These are phyloP conservation scores for Channa striata DNA, from an alignment of 2,797 vertebrate genomes.

Conservation along the genomic window DNA sequence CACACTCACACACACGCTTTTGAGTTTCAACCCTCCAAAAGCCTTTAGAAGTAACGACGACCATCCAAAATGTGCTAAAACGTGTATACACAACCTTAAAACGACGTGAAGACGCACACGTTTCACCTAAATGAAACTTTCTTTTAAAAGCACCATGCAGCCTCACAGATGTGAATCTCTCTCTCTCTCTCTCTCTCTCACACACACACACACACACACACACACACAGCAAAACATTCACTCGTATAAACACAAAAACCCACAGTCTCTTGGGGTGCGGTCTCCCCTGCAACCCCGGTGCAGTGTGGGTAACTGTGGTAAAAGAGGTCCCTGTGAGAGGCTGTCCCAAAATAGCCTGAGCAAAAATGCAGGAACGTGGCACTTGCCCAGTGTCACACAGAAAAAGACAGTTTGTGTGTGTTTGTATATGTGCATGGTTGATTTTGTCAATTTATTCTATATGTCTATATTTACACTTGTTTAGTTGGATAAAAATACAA, in stretches of 20 bases:
- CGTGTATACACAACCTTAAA: too few relatives aligned
- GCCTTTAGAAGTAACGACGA: background rate
- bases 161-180: slow-evolving; percentile 62
- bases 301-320: slow-evolving; percentile 81
- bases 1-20: slow-evolving; percentile 15
- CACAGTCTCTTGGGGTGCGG: slow-evolving; percentile 78
- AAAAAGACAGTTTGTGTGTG: slow-evolving; percentile 45
- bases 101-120: slow-evolving; percentile 17
- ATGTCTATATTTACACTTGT: slow-evolving; percentile 37
- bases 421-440: slow-evolving; percentile 31
- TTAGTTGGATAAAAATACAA: slow-evolving; percentile 53
- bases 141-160: slow-evolving; percentile 60
- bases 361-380: slow-evolving; percentile 73
- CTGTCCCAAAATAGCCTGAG: slow-evolving; percentile 77
- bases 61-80: too few relatives aligned
- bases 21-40: background rate
- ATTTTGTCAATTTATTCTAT: slow-evolving; percentile 52
- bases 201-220: slow-evolving; percentile 36
- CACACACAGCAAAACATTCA: slow-evolving; percentile 58
- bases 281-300: slow-evolving; percentile 73
- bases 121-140: slow-evolving; percentile 69
- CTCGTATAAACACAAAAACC: slow-evolving; percentile 73
- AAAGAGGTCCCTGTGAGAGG: slow-evolving; percentile 78
- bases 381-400: slow-evolving; percentile 48
- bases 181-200: background rate